phyloP scores from a whole-genome alignment of 2,113 vertebrate genomes.

The Gopherus flavomarginatus region DNA sequence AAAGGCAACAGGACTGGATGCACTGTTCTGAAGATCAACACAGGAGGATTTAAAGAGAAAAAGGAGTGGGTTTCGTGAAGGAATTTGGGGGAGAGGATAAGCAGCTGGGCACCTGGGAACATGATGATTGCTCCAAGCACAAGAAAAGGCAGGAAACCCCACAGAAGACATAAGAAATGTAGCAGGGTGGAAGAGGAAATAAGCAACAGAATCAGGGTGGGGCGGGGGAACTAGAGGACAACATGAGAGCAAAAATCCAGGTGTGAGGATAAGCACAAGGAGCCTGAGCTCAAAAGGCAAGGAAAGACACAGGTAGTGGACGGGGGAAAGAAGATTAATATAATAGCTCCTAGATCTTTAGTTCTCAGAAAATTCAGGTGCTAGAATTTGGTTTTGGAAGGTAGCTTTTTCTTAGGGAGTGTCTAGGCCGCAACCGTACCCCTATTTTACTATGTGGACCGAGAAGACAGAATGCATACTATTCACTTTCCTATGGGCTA shows the following conservation, averaged over 20 bases:
- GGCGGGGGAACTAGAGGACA: not conserved
- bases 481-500: slow-evolving; percentile 30
- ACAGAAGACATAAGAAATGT: not conserved
- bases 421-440: not conserved
- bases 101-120: not conserved
- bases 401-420: not conserved
- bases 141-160: not conserved
- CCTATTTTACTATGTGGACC: slow-evolving; percentile 6
- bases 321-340: not conserved
- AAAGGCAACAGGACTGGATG: slow-evolving; percentile 7
- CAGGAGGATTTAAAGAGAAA: not conserved
- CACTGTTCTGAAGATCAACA: not conserved
- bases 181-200: not conserved
- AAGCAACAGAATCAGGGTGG: not conserved
- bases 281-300: too few species aligned
- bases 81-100: not conserved
- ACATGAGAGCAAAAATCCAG: not conserved
- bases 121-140: not conserved
- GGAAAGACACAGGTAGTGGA: too few species aligned
- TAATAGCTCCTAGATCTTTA: too few species aligned
- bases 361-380: rapidly evolving
- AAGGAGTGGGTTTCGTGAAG: not conserved
- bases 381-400: not conserved
- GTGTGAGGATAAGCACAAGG: too few species aligned
- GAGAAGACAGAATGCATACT: slow-evolving; percentile 9